Evolutionary conservation across 2,113 vertebrate species (phyloP).

Genomic region (Daboia siamensis): DNA sequence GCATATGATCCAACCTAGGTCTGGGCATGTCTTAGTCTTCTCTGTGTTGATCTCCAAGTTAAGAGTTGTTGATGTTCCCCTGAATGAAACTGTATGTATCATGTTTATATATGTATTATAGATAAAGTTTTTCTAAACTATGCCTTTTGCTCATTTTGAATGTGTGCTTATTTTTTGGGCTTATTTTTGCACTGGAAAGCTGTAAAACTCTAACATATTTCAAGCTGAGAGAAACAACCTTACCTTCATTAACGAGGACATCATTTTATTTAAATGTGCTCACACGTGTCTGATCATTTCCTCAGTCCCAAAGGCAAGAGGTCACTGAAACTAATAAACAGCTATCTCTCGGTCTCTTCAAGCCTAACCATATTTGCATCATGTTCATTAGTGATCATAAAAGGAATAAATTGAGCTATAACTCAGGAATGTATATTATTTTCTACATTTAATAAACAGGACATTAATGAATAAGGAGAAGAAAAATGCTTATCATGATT

Average conservation of each 20-base stretch:
- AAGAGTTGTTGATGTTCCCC: too few relatives aligned
- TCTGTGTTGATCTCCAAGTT: too few relatives aligned
- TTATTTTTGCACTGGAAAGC: too few relatives aligned
- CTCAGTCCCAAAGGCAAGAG: constrained; percentile 14
- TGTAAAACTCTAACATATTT: not conserved
- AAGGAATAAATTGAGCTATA: constrained; percentile 5
- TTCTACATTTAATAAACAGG: constrained; percentile 1
- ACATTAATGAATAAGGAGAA: constrained; percentile 28
- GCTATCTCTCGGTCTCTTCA: constrained; percentile 13
- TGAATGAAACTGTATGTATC: too few relatives aligned
- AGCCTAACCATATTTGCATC: constrained; percentile 12
- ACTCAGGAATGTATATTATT: constrained; percentile 29
- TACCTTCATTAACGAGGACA: constrained; percentile 50
- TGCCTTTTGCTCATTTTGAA: too few relatives aligned
- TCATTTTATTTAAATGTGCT: constrained; percentile 52
- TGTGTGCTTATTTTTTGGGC: too few relatives aligned
- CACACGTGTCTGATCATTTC: constrained; percentile 38
- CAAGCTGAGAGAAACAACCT: constrained; percentile 28
- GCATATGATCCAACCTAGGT: too few relatives aligned
- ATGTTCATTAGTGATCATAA: constrained; percentile 7
- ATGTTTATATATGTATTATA: too few relatives aligned
- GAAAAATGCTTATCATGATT: constrained; percentile 20
- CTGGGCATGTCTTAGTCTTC: too few relatives aligned
- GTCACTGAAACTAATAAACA: constrained; percentile 17
- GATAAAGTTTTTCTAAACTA: too few relatives aligned